Conservation (phyloP, 2,797 vertebrate species). For the Anguilla megastoma region DNA sequence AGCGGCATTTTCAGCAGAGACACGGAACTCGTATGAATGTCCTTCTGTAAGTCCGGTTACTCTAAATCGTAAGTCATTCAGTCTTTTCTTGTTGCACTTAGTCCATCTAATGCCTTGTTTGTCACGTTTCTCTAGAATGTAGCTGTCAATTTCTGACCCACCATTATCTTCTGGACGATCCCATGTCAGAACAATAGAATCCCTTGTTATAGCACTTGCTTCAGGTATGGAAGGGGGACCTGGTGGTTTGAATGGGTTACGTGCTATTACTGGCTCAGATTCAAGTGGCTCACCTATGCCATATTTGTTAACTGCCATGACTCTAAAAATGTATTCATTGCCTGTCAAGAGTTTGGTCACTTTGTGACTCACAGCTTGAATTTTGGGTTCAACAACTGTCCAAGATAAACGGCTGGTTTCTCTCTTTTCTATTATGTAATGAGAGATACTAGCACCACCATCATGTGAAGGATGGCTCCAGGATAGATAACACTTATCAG, state of each 20-base stretch:
- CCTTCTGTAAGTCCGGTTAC: conserved; percentile 89
- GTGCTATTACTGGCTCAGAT: conserved; percentile 86
- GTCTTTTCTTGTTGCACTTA: conserved; percentile 93
- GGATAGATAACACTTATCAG: conserved; percentile 87
- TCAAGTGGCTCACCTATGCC: conserved; percentile 87
- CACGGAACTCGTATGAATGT: conserved; percentile 96
- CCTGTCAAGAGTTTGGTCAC: conserved; percentile 86
- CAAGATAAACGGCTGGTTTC: conserved; percentile 96
- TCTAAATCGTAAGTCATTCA: conserved; percentile 84
- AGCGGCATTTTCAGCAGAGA: conserved; percentile 92
- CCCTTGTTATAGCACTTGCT: conserved; percentile 89
- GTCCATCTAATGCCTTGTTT: conserved; percentile 96
- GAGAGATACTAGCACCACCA: conserved; percentile 87
- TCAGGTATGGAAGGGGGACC: conserved; percentile 90
- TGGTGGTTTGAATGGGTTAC: conserved; percentile 91
- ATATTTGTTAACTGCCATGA: conserved; percentile 95
- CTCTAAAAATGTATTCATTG: conserved; percentile 96
- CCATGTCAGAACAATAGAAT: conserved; percentile 93
- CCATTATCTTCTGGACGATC: conserved; percentile 82
- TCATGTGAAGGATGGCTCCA: conserved; percentile 91
- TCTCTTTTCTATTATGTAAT: conserved; percentile 95
- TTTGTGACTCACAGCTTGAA: conserved; percentile 84
- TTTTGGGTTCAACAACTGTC: conserved; percentile 85
- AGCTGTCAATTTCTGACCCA: conserved; percentile 88
- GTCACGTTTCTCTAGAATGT: conserved; percentile 96